Evolutionary conservation across 2,888 invertebrate species (phyloP), one percentile per base, ranked within the genome.

Genomic region (Toxonevra muliebris): DNA sequence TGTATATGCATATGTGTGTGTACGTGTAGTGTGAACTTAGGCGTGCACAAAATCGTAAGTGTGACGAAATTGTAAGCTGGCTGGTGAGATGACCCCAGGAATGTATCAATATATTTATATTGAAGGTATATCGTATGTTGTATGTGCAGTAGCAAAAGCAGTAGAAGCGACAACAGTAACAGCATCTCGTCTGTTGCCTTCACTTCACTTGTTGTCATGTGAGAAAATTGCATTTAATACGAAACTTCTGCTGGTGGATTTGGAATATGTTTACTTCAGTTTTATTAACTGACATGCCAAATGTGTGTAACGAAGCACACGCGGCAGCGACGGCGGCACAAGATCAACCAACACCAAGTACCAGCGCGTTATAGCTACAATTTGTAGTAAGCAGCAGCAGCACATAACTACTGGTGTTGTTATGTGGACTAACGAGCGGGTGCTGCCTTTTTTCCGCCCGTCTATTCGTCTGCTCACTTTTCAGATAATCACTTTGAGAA

Each of bases 401-500:
- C 41, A 30, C 7, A 19, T 13, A 60, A 5, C n/a, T 15, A 17
- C 15, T 1, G 13, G 11, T 61, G 20, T 42, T 59, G 42, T 15
- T 13, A 5, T 10, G 12, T 41, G 1, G n/a, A 52, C 10, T 58
- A 15, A 11, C 5, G 19, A 10, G 13, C 50, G 19, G 8, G 13
- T 45, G 58, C 42, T 59, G 15, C 40, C n/a, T n/a, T 63, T 7
- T 30, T 30, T 30, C 3, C 30, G 30, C 7, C 30, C 30, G 7
- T 30, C 30, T 7, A 30, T 30, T 30, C 30, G 30, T 30, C 30
- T 30, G 68, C 45, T 66, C 69, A 64, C 12, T 12, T 73, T 66
- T 66, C 55, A 20, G 78, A 79, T 79, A 79, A 79, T 80, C 79
- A 79, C 79, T 79, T 79, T 79, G 77, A 76, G 75, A 78, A 80